phyloP scores from a whole-genome alignment of 2,797 vertebrate genomes.

The Lophura swinhoii region DNA sequence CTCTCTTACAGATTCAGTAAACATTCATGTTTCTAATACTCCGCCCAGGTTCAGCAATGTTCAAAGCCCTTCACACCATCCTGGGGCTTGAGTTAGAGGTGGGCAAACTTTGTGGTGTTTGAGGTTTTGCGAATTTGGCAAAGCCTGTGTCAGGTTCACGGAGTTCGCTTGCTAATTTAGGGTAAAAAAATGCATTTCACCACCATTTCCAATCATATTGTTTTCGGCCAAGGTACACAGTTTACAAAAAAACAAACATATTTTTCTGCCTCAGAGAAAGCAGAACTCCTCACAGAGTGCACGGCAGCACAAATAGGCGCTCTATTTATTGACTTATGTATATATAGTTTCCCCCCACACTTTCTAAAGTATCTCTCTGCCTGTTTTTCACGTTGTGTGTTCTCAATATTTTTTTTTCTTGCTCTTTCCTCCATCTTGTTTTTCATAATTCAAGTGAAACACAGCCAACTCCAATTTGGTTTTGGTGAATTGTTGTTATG shows the following conservation, averaged over 20 bases:
- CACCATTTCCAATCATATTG: constrained; percentile 4
- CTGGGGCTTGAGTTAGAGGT: neutral
- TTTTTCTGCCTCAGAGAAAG: neutral
- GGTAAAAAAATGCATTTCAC: neutral
- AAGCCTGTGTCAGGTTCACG: neutral
- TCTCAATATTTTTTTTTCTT: neutral
- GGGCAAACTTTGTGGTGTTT: neutral
- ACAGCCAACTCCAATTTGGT: neutral
- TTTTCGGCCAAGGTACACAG: neutral
- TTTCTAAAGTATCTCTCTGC: neutral
- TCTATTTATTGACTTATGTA: constrained; percentile 27
- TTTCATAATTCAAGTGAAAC: neutral
- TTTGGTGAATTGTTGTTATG: neutral
- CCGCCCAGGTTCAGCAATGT: neutral
- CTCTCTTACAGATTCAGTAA: neutral
- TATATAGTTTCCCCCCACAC: neutral
- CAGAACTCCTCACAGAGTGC: neutral
- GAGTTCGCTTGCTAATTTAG: constrained; percentile 39
- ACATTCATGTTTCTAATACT: neutral
- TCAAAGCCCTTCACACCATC: neutral
- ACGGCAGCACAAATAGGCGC: neutral
- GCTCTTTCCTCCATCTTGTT: neutral
- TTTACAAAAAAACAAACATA: neutral
- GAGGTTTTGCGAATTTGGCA: constrained; percentile 12
- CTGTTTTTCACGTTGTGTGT: neutral